Evolutionary conservation across 2,888 invertebrate genomes (phyloP), one percentile per base, ranked within the genome.

Genomic region (Cheilosia impressa): DNA sequence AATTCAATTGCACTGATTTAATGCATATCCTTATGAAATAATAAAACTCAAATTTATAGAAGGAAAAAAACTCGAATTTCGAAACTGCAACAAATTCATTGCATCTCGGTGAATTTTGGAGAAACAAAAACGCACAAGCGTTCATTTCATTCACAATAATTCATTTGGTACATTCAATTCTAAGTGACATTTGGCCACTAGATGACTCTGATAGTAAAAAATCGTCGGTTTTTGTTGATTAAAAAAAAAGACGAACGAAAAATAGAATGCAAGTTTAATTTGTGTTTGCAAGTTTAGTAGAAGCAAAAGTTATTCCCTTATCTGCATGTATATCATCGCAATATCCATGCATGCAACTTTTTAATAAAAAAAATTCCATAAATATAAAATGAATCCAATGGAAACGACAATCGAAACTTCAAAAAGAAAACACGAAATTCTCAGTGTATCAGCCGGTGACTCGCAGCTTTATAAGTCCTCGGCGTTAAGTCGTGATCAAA

Each of bases 61-160:
- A 34, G 31, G 62, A 68, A 76, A 71, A 47, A 80, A 79, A 62
- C 24, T 52, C 69, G 57, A 65, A 73, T 62, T 79, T 84, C 79
- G 84, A 84, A 79, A 68, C 24, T 79, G 84, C 84, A 79, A 71
- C 47, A 65, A 69, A 53, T 84, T 84, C 60, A 84, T 58, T 63
- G 19, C 13, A 27, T 34, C 27, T 7, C 17, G 43, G 69, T 79
- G 79, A 79, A 79, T 31, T 24, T 41, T 47, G 27, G 47, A 57
- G 34, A 31, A 31, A 13, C n/a, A 47, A n/a, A 34, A 15, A 76
- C 17, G 34, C 38, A 38, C 38, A 38, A 17, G 13, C 34, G 13
- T 81, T 75, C 52, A 66, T 79, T 69, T 53, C 2, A 55, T 34
- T 43, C 34, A 22, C 9, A 41, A 52, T 17, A 65, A 57, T 72